A percentile compares a stretch with the other conserved stretches of the same genome.
Evolutionary conservation across 1,140 invertebrate genomes (phyloP).

Genomic region (Yoshiicerus persimilis): DNA sequence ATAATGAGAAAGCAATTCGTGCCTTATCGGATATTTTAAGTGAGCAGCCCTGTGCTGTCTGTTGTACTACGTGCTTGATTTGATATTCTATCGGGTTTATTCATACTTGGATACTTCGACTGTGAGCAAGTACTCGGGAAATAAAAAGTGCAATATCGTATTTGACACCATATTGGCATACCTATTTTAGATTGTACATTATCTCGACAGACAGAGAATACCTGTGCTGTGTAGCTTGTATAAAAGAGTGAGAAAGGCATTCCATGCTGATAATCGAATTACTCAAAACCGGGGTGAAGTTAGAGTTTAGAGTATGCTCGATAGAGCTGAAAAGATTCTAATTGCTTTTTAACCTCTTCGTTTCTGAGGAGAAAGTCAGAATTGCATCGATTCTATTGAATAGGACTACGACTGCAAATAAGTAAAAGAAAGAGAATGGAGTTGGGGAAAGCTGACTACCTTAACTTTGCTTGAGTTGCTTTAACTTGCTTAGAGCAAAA

Average conservation of each 20-base stretch:
- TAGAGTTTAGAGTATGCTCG: background rate
- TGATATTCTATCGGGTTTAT: too few species aligned
- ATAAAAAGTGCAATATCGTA: background rate
- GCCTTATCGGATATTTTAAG: too few species aligned
- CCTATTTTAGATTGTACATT: background rate
- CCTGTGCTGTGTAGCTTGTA: background rate
- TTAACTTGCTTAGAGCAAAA: background rate
- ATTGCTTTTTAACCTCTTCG: background rate
- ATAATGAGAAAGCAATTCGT: too few species aligned
- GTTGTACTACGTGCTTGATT: too few species aligned
- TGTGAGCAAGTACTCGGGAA: background rate
- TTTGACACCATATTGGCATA: background rate
- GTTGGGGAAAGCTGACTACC: background rate
- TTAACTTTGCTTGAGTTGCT: background rate
- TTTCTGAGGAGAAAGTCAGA: background rate
- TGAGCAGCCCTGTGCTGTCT: too few species aligned
- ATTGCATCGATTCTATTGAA: background rate
- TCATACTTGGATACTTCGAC: too few species aligned
- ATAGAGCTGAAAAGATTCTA: slow-evolving; percentile 6
- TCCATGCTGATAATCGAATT: background rate
- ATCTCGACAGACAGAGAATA: background rate
- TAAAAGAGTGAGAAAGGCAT: background rate
- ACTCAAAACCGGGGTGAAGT: background rate
- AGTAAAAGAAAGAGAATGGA: background rate
- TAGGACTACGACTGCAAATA: background rate